Base-by-base conservation (phyloP, 2,888 invertebrate genomes). In the Cecidostiba fungosa region DNA sequence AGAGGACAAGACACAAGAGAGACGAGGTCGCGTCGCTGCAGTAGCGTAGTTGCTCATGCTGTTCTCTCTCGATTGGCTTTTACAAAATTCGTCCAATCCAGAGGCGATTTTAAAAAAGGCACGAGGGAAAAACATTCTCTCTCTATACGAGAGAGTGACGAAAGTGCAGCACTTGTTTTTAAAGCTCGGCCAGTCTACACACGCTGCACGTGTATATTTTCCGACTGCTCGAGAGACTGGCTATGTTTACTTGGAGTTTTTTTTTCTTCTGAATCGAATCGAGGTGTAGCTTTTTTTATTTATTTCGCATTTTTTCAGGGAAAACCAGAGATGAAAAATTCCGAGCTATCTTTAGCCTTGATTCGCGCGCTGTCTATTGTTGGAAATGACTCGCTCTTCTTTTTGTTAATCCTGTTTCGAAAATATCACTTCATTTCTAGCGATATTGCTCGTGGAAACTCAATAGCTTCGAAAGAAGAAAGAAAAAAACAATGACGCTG, bases 21-120 rank as follows among this genome's bases (percentile, higher is more conserved):
- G 6, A 26, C 66, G 66, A 66, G 66, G 66, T 66, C 66, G 66
- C 66, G 66, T 66, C 59, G n/a, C 59, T 50, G 50, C 50, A 50
- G 23, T 59, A 12, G 43, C 43, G 54, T 59, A 59, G 4, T 8
- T 8, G n/a, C n/a, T n/a, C n/a, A 5, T n/a, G n/a, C 8, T 5
- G 1, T 19, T 0, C n/a, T 14, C 50, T 59, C 1, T 6, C 54
- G 19, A 50, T 54, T 5, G 54, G n/a, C 54, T 54, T 19, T 19
- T 54, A 12, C 26, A 1, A 66, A 14, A 66, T 66, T 66, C 26
- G 10, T 29, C 26, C 14, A 8, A 26, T 66, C 66, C 23, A n/a
- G 59, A 54, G n/a, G 19, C 19, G n/a, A 54, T n/a, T 54, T 54
- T n/a, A n/a, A 50, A 14, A 50, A 19, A 1, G 14, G 19, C n/a